A percentile compares a stretch with the other conserved stretches of the same genome.
Evolutionary conservation across 2,888 invertebrate species (phyloP).

Genomic region (Prosopocoilus inquinatus): DNA sequence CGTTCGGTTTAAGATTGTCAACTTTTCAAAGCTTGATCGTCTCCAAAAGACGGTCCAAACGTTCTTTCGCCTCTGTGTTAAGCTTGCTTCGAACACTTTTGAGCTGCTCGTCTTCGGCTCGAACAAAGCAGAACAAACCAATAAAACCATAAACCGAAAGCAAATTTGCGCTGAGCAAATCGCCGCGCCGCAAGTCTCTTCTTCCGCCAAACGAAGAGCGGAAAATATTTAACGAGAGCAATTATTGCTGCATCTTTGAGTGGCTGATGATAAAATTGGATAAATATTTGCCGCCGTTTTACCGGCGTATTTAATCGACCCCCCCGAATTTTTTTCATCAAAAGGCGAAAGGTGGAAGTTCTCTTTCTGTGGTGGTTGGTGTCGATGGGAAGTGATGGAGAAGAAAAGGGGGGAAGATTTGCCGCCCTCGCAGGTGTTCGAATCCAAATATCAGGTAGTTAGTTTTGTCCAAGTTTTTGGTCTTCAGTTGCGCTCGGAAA

Average conservation of each 20-base stretch:
- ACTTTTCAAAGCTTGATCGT: too few relatives aligned
- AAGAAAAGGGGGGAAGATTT: conserved; percentile 6
- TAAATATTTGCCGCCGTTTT: too few relatives aligned
- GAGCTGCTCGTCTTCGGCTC: background rate
- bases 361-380: background rate
- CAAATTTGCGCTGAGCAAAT: background rate
- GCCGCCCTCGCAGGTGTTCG: conserved; percentile 29
- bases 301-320: too few relatives aligned
- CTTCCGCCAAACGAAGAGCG: too few relatives aligned
- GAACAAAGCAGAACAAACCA: background rate
- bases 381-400: conserved; percentile 2
- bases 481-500: too few relatives aligned
- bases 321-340: background rate
- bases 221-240: too few relatives aligned
- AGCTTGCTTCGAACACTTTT: too few relatives aligned
- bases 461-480: background rate
- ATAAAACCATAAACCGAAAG: background rate
- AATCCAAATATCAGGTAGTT: conserved; percentile 30
- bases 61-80: too few relatives aligned
- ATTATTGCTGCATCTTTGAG: too few relatives aligned
- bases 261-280: too few relatives aligned
- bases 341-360: conserved; percentile 2
- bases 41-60: too few relatives aligned
- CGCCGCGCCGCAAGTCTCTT: background rate
- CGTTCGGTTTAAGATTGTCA: too few relatives aligned